Percentiles rank a stretch among this genome's conserved stretches.
phyloP scores from a whole-genome alignment of 2,113 vertebrate genomes.

The Callocephalon fimbriatum region DNA sequence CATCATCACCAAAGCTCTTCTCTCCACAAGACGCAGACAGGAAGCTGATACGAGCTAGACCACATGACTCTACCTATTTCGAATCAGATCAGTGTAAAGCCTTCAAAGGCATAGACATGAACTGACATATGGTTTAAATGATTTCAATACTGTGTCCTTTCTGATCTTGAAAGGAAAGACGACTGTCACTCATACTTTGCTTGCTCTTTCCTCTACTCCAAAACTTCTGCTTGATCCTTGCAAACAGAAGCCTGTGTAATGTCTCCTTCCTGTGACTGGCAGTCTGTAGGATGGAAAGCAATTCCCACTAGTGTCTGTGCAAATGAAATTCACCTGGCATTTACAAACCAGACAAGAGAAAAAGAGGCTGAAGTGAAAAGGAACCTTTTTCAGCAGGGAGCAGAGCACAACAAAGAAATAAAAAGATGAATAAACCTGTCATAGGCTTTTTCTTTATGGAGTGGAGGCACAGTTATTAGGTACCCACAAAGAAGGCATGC shows the following conservation, averaged over 20 bases:
- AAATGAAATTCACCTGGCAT: slow-evolving; percentile 21
- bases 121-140: neutral
- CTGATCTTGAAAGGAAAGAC: neutral
- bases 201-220: neutral
- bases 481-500: slow-evolving; percentile 42
- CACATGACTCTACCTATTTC: neutral
- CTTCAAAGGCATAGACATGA: neutral
- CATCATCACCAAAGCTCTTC: neutral
- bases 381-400: neutral
- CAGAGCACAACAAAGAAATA: slow-evolving; percentile 64
- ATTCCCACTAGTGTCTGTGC: neutral
- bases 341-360: slow-evolving; percentile 58
- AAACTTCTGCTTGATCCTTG: slow-evolving; percentile 10
- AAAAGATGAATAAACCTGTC: slow-evolving; percentile 71
- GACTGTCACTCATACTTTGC: neutral
- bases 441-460: slow-evolving; percentile 58
- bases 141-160: neutral
- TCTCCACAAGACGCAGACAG: neutral
- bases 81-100: slow-evolving; percentile 15
- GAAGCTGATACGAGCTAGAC: neutral
- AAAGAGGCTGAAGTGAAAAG: slow-evolving; percentile 29
- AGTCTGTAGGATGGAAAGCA: neutral
- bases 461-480: slow-evolving; percentile 60
- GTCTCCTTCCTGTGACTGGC: neutral
- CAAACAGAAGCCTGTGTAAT: neutral